Evolutionary conservation across 2,888 invertebrate species (phyloP).

Genomic region (Limnephilus lunatus): DNA sequence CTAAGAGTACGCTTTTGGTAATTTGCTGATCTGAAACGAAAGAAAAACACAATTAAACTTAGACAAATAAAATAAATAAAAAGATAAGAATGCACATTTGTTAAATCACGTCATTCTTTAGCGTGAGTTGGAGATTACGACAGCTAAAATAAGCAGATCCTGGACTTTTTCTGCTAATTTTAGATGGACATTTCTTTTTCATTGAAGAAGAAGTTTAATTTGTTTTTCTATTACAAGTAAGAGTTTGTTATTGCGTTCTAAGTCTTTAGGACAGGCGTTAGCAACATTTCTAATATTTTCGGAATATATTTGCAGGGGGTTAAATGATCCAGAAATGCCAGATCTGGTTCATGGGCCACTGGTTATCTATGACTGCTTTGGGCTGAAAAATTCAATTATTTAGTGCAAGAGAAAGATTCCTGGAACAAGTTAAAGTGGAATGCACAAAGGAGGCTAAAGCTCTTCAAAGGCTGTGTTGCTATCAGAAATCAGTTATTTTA

Average conservation of each 20-base stretch:
- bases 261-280: not conserved
- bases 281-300: not conserved
- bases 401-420: too few relatives aligned
- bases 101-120: not conserved
- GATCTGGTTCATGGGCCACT: too few relatives aligned
- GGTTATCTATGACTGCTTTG: too few relatives aligned
- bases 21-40: constrained; percentile 52
- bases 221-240: not conserved
- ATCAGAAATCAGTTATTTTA: too few relatives aligned
- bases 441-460: too few relatives aligned
- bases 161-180: not conserved
- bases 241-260: not conserved
- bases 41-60: not conserved
- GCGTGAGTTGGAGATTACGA: not conserved
- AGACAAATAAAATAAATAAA: not conserved
- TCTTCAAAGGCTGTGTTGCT: too few relatives aligned
- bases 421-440: too few relatives aligned
- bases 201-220: too few relatives aligned
- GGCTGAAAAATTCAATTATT: too few relatives aligned
- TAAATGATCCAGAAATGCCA: too few relatives aligned
- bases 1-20: constrained; percentile 52
- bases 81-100: not conserved
- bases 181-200: not conserved
- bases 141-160: not conserved
- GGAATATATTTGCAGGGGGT: too few relatives aligned